Base-by-base conservation (phyloP, 2,113 vertebrate genomes). In the Strix aluco region DNA sequence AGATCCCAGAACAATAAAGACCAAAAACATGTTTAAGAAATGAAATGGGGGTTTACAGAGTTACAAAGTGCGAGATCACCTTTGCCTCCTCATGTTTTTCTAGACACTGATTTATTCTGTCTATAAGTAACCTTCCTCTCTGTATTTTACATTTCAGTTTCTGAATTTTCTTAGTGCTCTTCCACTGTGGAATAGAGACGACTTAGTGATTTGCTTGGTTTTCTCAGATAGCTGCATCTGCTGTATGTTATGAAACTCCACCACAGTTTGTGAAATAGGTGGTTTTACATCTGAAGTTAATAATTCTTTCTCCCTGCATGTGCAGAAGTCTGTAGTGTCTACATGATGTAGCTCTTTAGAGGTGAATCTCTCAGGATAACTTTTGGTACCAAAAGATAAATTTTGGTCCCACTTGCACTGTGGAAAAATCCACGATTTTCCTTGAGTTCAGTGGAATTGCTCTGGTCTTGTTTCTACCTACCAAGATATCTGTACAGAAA, bases 41-140 rank as follows among this genome's bases (percentile, higher is more conserved):
- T n/a, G 1, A 77, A 72, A 30, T 26, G 3, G 6, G 5, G 9
- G 3, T 27, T 72, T 83, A 46, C 14, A 47, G 6, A 57, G 4
- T 40, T 49, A 63, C 13, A 27, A 2, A 49, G 15, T 38, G 38
- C 2, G 9, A 70, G 47, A 36, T 0, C 0, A 0, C 11, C 34
- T 75, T 87, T 81, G 11, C 9, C 17, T 46, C 36, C 15, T 59
- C 20, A 11, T 15, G 12, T 40, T 34, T 57, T 75, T 58, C 30
- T 61, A 36, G 25, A 38, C 10, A 8, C 12, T 54, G 51, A 32
- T 1, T 58, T 46, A 36, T 4, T 29, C 38, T 20, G 2, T 32
- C 47, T 38, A 3, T 55, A 71, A 36, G 18, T 20, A 62, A 26
- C 9, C 40, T 74, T 55, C 9, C 6, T 51, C 17, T 70, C 42